Evolutionary conservation across 1,140 invertebrate genomes (phyloP), one percentile per base, ranked within the genome.

Genomic region (Argopecten irradians): DNA sequence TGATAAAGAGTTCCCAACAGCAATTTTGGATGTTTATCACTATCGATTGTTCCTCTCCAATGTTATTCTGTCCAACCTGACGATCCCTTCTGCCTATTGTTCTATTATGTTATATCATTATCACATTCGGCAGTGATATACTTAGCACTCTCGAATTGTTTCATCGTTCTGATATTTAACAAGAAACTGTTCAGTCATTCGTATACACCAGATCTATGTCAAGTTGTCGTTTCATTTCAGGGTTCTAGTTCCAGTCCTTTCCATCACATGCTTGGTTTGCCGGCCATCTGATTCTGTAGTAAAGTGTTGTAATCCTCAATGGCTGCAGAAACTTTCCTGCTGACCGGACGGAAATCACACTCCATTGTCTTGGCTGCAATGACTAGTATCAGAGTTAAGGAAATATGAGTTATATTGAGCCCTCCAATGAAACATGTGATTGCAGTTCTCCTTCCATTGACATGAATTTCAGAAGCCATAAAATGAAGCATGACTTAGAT

Each of bases 311-410:
- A 95, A 1, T 95, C 93, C 13, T 91, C 87, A 8, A 95, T 92
- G 11, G 93, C 86, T 32, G 86, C 91, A 71, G 93, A 95, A 90
- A 94, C 96, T 90, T 96, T 94, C 85, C 96, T 96, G 89, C 96
- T 96, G 7, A 97, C 92, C 5, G 96, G 96, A 88, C 96, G 95
- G 93, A 96, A 97, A 93, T 97, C 96, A 34, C 96, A 97, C 93
- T 97, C 97, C 86, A 96, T 96, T 83, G 96, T 96, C 88, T 97
- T 97, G 3, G 96, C 96, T 16, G 96, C 96, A 86, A 97, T 96
- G 91, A 97, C 95, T 95, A 86, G 3, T 16, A 35, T 14, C 36
- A 82, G 16, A 36, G 88, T 93, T 92, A 93, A 92, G 92, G 92
- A 86, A 43, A 89, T n/a, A n/a, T n/a, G n/a, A n/a, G n/a, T n/a